Percentiles rank a stretch among this genome's conserved stretches.
These are phyloP conservation scores for Acanthosoma haemorrhoidale DNA, from an alignment of 2,888 invertebrate genomes.

Conservation along the genomic window DNA sequence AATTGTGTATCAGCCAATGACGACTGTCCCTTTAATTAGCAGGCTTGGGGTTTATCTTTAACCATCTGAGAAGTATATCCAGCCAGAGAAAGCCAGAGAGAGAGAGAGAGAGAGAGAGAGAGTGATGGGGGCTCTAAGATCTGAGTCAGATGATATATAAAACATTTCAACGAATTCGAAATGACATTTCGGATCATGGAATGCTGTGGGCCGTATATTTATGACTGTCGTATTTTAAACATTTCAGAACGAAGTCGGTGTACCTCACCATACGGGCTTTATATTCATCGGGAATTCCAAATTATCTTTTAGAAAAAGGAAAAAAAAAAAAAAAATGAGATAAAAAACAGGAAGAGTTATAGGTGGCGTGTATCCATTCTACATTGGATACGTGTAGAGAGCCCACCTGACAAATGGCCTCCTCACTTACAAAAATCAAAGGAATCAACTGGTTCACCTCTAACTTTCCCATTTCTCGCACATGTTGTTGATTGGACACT, in stretches of 20 bases:
- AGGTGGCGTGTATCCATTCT: too few relatives aligned
- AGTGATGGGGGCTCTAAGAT: too few relatives aligned
- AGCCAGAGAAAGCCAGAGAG: too few relatives aligned
- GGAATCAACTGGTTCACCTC: too few relatives aligned
- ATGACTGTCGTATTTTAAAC: not conserved
- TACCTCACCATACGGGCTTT: not conserved
- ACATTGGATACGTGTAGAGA: too few relatives aligned
- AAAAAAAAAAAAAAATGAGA: not conserved
- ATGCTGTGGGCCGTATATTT: not conserved
- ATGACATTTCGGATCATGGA: conserved; percentile 7
- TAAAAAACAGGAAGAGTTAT: too few relatives aligned
- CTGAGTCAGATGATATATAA: not conserved
- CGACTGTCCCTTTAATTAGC: not conserved
- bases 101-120: too few relatives aligned
- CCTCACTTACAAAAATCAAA: too few relatives aligned
- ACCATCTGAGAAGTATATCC: not conserved
- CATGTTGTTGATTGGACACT: too few relatives aligned
- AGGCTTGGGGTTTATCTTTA: not conserved
- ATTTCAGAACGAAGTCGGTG: not conserved
- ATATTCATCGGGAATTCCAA: not conserved
- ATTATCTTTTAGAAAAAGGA: not conserved
- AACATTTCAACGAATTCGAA: not conserved
- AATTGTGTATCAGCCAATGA: not conserved
- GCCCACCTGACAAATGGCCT: too few relatives aligned
- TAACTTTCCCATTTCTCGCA: too few relatives aligned